A percentile compares a stretch with the other conserved stretches of the same genome.
Evolutionary conservation across 2,797 vertebrate species (phyloP).

Genomic region (Cottoperca gobio): DNA sequence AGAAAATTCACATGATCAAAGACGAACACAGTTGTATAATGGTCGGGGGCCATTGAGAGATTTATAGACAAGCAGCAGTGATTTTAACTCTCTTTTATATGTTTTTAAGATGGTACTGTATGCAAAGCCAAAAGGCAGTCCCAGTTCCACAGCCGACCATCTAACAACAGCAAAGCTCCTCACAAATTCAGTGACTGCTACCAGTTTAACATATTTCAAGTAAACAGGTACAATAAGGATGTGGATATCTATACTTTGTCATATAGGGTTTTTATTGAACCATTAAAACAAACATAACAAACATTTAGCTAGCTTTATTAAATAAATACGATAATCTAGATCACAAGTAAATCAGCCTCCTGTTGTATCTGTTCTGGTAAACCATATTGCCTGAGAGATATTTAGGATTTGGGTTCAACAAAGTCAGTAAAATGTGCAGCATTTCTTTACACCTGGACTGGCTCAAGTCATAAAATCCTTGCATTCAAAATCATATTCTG

Average conservation of each 20-base stretch:
- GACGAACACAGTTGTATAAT: background rate
- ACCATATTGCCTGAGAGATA: conserved; percentile 69
- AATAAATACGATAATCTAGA: conserved; percentile 71
- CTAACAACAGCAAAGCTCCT: background rate
- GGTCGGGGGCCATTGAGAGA: background rate
- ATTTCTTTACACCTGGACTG: conserved; percentile 48
- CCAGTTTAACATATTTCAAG: background rate
- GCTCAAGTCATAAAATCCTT: conserved; percentile 37
- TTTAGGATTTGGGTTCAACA: conserved; percentile 53
- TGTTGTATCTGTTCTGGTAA: conserved; percentile 47
- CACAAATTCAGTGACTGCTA: background rate
- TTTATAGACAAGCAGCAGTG: background rate
- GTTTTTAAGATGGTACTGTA: background rate
- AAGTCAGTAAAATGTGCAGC: conserved; percentile 64
- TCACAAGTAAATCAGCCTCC: conserved; percentile 48
- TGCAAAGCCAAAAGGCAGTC: background rate
- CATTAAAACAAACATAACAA: conserved; percentile 59
- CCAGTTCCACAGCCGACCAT: background rate
- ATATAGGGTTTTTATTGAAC: conserved; percentile 66
- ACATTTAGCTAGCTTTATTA: conserved; percentile 26
- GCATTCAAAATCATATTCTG: conserved; percentile 34
- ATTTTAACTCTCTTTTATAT: background rate
- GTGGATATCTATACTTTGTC: background rate
- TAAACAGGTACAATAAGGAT: conserved; percentile 6
- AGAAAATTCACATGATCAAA: background rate